A percentile compares a stretch with the other conserved stretches of the same genome.
phyloP scores from a whole-genome alignment of 2,113 vertebrate genomes.

The Caranx ignobilis region DNA sequence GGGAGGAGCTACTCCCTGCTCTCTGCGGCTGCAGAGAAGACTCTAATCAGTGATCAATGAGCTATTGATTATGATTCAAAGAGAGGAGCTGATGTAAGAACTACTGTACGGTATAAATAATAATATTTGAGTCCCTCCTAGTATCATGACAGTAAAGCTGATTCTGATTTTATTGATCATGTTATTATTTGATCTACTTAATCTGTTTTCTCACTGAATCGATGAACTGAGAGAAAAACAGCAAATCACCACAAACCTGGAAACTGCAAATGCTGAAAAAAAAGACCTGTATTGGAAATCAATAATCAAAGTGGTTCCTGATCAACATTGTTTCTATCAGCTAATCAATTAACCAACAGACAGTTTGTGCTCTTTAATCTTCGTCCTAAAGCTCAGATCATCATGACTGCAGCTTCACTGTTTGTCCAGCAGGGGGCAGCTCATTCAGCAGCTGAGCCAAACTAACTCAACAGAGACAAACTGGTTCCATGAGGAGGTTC shows the following conservation, averaged over 20 bases:
- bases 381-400: neutral
- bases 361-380: neutral
- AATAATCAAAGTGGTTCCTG: neutral
- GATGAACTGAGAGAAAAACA: neutral
- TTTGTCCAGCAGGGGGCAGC: conserved; percentile 63
- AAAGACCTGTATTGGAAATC: no score
- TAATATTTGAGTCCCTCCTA: no score
- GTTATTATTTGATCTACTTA: neutral
- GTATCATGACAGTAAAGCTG: no score
- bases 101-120: no score
- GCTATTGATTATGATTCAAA: no score
- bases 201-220: neutral
- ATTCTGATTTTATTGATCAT: neutral
- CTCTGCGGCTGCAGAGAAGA: no score
- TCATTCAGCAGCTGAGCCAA: neutral
- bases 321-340: neutral
- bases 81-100: no score
- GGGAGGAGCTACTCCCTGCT: no score
- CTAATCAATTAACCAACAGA: neutral
- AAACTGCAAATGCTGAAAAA: neutral
- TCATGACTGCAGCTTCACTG: neutral
- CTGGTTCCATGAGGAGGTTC: neutral
- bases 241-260: neutral
- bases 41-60: no score
- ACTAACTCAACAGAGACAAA: neutral